phyloP scores from a whole-genome alignment of 2,888 invertebrate genomes.

The Tipula unca region DNA sequence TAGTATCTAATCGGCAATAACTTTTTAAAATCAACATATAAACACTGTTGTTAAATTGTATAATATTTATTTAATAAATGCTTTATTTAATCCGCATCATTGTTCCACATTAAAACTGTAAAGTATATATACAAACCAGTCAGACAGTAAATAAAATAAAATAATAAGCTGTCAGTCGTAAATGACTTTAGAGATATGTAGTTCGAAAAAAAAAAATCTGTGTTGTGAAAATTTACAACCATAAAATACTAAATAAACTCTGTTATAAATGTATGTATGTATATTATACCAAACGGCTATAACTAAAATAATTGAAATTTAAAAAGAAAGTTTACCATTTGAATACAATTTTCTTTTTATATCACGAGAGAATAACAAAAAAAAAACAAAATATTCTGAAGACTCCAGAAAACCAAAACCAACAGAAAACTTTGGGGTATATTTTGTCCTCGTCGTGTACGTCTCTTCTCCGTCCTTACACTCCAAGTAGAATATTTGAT shows the following conservation, averaged over 20 bases:
- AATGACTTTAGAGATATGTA: neutral
- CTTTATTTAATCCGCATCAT: neutral
- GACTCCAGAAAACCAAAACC: neutral
- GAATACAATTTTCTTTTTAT: neutral
- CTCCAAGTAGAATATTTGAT: no score
- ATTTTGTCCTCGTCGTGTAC: neutral
- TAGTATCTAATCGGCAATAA: no score
- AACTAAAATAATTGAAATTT: neutral
- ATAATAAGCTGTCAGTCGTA: neutral
- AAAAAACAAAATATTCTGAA: neutral
- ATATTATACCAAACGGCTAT: neutral
- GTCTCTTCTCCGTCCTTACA: neutral
- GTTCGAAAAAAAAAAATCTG: neutral
- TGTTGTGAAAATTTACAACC: neutral
- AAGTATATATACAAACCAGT: neutral
- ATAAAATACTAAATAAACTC: neutral
- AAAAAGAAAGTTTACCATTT: neutral
- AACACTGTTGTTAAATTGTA: neutral
- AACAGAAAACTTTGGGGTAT: neutral
- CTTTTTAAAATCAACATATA: neutral
- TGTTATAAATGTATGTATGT: neutral
- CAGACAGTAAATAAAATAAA: slow-evolving; percentile 4
- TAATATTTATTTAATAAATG: neutral
- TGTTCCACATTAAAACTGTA: neutral
- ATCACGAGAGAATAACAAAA: neutral